Evolutionary conservation across 2,888 invertebrate genomes (phyloP).

Genomic region (Bembecia ichneumoniformis): DNA sequence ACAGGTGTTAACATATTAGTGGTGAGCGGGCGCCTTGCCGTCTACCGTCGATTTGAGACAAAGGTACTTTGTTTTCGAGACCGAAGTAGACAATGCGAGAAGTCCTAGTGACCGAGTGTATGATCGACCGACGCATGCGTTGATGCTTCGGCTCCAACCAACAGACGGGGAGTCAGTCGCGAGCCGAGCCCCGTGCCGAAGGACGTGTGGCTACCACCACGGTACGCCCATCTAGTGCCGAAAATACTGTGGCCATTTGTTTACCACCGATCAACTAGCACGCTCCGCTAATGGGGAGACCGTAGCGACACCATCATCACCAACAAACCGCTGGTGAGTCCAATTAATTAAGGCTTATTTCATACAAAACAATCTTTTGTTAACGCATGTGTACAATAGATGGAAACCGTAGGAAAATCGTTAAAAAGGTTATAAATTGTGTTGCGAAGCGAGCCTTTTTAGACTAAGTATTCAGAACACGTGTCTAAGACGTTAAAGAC

Average conservation of each 20-base stretch:
- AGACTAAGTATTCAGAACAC: too few relatives aligned
- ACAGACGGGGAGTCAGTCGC: constrained; percentile 33
- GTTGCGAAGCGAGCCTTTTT: neutral
- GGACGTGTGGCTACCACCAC: constrained; percentile 29
- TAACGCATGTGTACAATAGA: neutral
- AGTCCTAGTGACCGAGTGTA: constrained; percentile 67
- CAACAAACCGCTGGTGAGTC: constrained; percentile 1
- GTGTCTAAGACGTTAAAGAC: too few relatives aligned
- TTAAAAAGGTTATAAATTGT: neutral
- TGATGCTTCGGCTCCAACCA: constrained; percentile 15
- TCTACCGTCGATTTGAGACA: constrained; percentile 49
- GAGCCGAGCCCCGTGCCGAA: constrained; percentile 36
- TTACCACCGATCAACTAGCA: constrained; percentile 30
- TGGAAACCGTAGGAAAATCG: neutral
- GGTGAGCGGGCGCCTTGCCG: constrained; percentile 51
- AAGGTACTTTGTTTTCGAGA: constrained; percentile 59
- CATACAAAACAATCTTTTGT: neutral
- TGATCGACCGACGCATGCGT: constrained; percentile 67
- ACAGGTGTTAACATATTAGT: neutral
- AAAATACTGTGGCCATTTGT: constrained; percentile 33
- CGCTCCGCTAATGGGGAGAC: constrained; percentile 19
- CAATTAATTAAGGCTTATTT: neutral
- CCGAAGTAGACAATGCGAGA: constrained; percentile 23
- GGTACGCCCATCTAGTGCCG: constrained; percentile 3
- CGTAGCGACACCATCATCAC: constrained; percentile 2